Evolutionary conservation across 2,797 vertebrate species (phyloP).

Genomic region (Hyperoplus immaculatus): DNA sequence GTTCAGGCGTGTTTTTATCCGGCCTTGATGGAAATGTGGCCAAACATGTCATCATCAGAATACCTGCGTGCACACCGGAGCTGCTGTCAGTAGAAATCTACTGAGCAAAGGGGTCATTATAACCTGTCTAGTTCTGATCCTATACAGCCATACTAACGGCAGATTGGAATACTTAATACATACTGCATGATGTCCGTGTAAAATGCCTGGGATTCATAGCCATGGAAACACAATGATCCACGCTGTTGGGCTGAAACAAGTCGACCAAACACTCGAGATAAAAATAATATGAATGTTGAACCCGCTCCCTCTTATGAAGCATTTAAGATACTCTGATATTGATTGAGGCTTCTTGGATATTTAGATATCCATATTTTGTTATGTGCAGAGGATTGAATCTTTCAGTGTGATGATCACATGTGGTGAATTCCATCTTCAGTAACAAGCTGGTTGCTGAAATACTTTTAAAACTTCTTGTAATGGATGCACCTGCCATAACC

Average conservation of each 20-base stretch:
- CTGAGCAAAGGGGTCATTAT: slow-evolving; percentile 49
- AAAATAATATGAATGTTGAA: background rate
- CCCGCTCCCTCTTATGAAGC: background rate
- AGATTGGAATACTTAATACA: slow-evolving; percentile 31
- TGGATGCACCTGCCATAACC: background rate
- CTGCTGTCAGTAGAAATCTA: slow-evolving; percentile 30
- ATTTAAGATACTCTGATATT: background rate
- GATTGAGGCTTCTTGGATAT: background rate
- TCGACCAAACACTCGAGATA: no score
- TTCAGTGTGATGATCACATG: background rate
- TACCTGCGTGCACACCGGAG: slow-evolving; percentile 41
- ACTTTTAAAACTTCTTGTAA: background rate
- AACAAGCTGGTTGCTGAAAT: background rate
- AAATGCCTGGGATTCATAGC: slow-evolving; percentile 2
- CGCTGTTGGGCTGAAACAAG: background rate
- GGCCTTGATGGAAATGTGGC: slow-evolving; percentile 49
- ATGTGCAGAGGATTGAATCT: background rate
- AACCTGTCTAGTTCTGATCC: slow-evolving; percentile 25
- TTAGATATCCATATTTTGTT: background rate
- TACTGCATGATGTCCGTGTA: background rate
- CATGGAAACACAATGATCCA: background rate
- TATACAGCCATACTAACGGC: slow-evolving; percentile 8
- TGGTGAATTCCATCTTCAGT: background rate
- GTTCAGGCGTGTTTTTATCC: slow-evolving; percentile 47
- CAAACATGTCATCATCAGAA: slow-evolving; percentile 31